Evolutionary conservation across 2,888 invertebrate genomes (phyloP).

Genomic region (Macropis europaea): DNA sequence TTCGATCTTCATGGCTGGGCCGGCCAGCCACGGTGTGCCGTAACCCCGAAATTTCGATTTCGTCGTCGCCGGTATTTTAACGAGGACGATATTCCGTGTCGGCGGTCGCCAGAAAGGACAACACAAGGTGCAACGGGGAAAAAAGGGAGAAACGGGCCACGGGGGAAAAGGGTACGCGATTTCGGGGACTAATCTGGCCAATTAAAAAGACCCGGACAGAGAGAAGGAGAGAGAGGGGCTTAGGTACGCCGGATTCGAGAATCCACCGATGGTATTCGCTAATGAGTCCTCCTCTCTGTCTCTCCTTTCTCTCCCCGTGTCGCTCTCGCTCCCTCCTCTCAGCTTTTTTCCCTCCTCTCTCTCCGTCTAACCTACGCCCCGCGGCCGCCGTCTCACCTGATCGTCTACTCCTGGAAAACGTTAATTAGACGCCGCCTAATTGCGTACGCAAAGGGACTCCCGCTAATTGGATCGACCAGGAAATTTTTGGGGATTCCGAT

Average conservation of each 20-base stretch:
- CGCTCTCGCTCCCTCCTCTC: background rate
- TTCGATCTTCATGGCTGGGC: background rate
- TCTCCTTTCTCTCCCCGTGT: background rate
- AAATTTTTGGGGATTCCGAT: too few relatives aligned
- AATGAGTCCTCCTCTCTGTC: constrained; percentile 71
- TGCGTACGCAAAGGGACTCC: background rate
- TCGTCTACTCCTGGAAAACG: background rate
- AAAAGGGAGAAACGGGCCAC: constrained; percentile 3
- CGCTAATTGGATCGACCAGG: background rate
- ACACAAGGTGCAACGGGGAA: constrained; percentile 14
- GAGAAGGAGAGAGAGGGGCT: constrained; percentile 32
- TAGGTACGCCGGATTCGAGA: constrained; percentile 65
- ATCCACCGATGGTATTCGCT: constrained; percentile 78
- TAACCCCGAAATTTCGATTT: constrained; percentile 79
- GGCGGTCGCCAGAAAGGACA: constrained; percentile 65
- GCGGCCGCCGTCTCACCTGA: too few relatives aligned
- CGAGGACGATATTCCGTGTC: constrained; percentile 77
- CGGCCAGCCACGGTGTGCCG: too few relatives aligned
- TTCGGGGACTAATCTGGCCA: constrained; percentile 77
- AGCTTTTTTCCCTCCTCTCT: background rate
- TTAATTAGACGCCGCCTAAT: background rate
- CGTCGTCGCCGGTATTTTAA: constrained; percentile 77
- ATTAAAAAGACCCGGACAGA: constrained; percentile 78
- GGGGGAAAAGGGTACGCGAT: constrained; percentile 62
- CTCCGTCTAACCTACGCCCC: background rate